A percentile compares a stretch with the other conserved stretches of the same genome.
Conservation (phyloP, 2,888 invertebrate genomes). For the Lamproptera curius region DNA sequence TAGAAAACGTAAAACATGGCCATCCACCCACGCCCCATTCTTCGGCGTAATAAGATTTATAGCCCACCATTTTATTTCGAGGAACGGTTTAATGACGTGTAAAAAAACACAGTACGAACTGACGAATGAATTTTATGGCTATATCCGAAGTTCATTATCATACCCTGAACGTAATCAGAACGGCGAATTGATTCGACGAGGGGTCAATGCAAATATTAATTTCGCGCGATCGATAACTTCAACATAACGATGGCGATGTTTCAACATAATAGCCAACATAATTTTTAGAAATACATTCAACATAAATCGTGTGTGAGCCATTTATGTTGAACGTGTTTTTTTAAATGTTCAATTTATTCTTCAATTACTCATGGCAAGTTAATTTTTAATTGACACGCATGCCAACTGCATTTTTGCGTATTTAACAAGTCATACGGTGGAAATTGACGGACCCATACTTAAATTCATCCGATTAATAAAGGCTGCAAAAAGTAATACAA, state of each 20-base stretch:
- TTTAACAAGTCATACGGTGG: constrained; percentile 5
- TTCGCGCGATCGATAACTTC: constrained; percentile 29
- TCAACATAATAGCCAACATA: no score
- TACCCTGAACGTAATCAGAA: constrained; percentile 51
- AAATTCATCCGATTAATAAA: no score
- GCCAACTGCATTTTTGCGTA: constrained; percentile 7
- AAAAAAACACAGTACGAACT: constrained; percentile 23
- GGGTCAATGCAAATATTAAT: constrained; percentile 47
- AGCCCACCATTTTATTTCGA: constrained; percentile 12
- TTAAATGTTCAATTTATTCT: neutral
- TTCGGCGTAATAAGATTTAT: constrained; percentile 12
- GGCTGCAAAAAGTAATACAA: constrained; percentile 30
- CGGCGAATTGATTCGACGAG: constrained; percentile 50
- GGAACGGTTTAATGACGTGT: constrained; percentile 16
- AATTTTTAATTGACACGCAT: constrained; percentile 10
- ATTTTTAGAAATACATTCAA: no score
- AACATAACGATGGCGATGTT: neutral
- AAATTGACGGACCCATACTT: no score
- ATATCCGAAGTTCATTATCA: constrained; percentile 40
- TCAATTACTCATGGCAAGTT: no score
- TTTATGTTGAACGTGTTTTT: no score
- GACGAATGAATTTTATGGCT: constrained; percentile 40
- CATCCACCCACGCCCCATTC: constrained; percentile 14
- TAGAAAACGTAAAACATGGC: constrained; percentile 14
- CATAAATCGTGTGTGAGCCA: no score